Conservation (phyloP, 2,797 vertebrate genomes). For the Eurystomus glaucurus region DNA sequence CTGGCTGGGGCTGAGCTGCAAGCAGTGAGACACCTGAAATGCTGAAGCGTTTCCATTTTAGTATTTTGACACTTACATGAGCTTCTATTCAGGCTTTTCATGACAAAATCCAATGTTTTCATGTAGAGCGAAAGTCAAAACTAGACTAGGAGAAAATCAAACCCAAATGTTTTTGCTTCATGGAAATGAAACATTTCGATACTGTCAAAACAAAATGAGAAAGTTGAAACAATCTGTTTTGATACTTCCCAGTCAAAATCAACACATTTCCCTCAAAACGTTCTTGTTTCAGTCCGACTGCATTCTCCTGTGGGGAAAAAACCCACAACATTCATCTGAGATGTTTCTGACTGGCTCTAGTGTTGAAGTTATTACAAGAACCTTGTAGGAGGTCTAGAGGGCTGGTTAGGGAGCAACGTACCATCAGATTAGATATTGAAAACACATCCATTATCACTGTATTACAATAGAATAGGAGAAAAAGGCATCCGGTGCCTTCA, state of each 20-base stretch:
- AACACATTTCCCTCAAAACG: slow-evolving; percentile 33
- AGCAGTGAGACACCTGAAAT: neutral
- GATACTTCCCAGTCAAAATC: slow-evolving; percentile 48
- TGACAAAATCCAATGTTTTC: neutral
- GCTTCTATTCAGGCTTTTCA: neutral
- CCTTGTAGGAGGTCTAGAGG: neutral
- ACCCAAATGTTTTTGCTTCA: slow-evolving; percentile 60
- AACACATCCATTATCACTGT: neutral
- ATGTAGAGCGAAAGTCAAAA: slow-evolving; percentile 8
- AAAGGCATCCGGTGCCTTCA: neutral
- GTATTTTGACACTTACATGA: neutral
- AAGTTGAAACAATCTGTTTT: slow-evolving; percentile 70
- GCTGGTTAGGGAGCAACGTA: neutral
- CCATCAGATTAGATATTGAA: neutral
- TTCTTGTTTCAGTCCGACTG: slow-evolving; percentile 55
- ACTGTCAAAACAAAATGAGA: slow-evolving; percentile 60
- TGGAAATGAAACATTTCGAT: slow-evolving; percentile 70
- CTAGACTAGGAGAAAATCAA: slow-evolving; percentile 22
- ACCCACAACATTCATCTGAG: neutral
- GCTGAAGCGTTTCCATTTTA: neutral
- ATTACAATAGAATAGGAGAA: neutral
- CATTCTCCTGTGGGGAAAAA: neutral
- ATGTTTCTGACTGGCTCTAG: rapidly evolving
- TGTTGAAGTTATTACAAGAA: neutral
- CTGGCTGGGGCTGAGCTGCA: neutral